Evolutionary conservation across 2,113 vertebrate genomes (phyloP).

Genomic region (Tenebrosternarchus preto): DNA sequence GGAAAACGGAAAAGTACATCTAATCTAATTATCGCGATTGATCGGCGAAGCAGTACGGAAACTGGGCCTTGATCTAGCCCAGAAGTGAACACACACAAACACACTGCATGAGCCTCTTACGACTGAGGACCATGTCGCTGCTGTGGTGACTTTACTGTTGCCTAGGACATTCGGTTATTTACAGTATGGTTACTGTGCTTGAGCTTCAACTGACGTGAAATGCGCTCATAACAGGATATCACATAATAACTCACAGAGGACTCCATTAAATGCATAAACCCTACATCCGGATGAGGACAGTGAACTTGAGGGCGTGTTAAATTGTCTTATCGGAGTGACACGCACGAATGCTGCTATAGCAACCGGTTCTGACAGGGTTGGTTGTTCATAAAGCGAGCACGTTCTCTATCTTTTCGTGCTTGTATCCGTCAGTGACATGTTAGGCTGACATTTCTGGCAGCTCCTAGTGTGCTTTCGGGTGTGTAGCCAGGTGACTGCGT

Average conservation of each 20-base stretch:
- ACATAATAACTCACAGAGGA: not conserved
- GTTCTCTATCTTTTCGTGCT: not conserved
- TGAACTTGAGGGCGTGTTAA: no score
- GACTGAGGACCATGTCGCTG: not conserved
- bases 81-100: not conserved
- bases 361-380: not conserved
- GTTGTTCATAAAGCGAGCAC: not conserved
- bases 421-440: not conserved
- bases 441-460: not conserved
- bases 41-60: conserved; percentile 39
- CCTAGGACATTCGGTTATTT: conserved; percentile 41
- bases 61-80: conserved; percentile 46
- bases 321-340: no score
- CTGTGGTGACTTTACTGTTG: conserved; percentile 40
- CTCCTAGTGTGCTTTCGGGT: not conserved
- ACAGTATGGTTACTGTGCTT: not conserved
- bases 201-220: conserved; percentile 25
- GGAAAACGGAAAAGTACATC: not conserved
- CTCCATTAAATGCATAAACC: not conserved
- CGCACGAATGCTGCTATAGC: no score
- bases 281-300: no score
- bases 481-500: not conserved
- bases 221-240: not conserved
- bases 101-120: conserved; percentile 51
- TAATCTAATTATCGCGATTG: conserved; percentile 9